phyloP scores from a whole-genome alignment of 2,113 vertebrate genomes.

The Smithornis capensis region DNA sequence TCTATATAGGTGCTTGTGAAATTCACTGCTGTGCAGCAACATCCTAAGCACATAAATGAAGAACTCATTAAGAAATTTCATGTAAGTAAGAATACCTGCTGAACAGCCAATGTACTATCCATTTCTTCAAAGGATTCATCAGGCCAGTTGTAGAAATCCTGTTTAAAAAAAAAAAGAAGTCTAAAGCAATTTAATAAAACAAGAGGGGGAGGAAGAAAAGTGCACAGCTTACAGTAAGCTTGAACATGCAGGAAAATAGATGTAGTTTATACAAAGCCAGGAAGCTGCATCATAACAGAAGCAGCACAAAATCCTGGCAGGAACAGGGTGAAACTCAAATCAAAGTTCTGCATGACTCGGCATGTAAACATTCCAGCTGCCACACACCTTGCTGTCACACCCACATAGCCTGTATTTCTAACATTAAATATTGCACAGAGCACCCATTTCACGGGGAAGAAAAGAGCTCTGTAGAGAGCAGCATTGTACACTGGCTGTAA shows the following conservation, averaged over 20 bases:
- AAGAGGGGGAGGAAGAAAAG: not conserved
- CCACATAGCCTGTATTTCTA: not conserved
- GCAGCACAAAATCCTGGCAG: not conserved
- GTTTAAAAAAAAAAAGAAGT: not conserved
- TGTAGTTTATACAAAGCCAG: not conserved
- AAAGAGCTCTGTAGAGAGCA: not conserved
- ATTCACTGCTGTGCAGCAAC: not conserved
- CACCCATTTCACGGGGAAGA: not conserved
- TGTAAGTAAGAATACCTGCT: slow-evolving; percentile 80
- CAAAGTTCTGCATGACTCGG: not conserved
- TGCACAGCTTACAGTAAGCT: not conserved
- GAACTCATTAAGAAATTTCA: not conserved
- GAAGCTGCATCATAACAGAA: not conserved
- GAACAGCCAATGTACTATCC: slow-evolving; percentile 98
- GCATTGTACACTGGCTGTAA: not conserved
- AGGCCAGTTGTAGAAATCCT: slow-evolving; percentile 99
- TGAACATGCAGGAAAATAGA: not conserved
- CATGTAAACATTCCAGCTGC: rapidly evolving
- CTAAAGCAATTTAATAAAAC: not conserved
- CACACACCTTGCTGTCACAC: not conserved
- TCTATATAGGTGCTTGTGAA: not conserved
- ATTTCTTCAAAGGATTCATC: slow-evolving; percentile 99
- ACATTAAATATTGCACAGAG: not conserved
- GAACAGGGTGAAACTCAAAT: not conserved
- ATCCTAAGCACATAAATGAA: not conserved